Base-by-base conservation (phyloP, 1,140 invertebrate species). In the silkworm (Bombyx mori) region DNA sequence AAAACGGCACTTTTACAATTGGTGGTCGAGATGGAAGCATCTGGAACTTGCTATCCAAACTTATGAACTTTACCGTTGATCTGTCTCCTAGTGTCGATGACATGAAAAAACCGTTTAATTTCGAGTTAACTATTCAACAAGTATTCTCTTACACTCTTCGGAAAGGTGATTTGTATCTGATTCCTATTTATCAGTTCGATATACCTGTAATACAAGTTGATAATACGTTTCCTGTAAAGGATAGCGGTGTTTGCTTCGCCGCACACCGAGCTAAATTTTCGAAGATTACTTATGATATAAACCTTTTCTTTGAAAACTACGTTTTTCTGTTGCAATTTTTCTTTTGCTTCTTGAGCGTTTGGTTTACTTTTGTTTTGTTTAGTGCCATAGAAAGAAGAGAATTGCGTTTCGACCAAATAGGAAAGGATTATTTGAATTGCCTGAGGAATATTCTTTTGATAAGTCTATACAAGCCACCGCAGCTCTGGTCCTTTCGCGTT, bases 51-150 rank as follows among this genome's bases (percentile, higher is more conserved):
- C 64, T 84, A 56, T 61, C 76, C 7, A 50, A 75, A 47, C 58
- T 74, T 6, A 76, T 87, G 68, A 87, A 86, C 54, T 86, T 83
- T 45, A 73, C 69, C 42, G 74, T 84, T 44, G 77, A 87, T 59
- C 46, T 84, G 0, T 65, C 68, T 6, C 66, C 73, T 2, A 65
- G 68, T n/a, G 59, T 64, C 56, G 55, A 60, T 2, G 58, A 60
- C 7, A 69, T 82, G 26, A 77, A 76, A 52, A 18, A 66, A 50
- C 55, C 68, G 2, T 87, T 85, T 59, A 64, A 77, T 60, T 82
- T 71, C 47, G 74, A 82, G 63, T 42, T 67, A 9, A 77, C 71
- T 59, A 77, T 85, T 8, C 62, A 76, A 49, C 76, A 79, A 51
- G 63, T 85, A 44, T 83, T 75, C 58, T 57, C 68, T 12, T 79